These are phyloP conservation scores for Zelleria hepariella DNA, from an alignment of 2,888 invertebrate genomes.

Conservation along the genomic window DNA sequence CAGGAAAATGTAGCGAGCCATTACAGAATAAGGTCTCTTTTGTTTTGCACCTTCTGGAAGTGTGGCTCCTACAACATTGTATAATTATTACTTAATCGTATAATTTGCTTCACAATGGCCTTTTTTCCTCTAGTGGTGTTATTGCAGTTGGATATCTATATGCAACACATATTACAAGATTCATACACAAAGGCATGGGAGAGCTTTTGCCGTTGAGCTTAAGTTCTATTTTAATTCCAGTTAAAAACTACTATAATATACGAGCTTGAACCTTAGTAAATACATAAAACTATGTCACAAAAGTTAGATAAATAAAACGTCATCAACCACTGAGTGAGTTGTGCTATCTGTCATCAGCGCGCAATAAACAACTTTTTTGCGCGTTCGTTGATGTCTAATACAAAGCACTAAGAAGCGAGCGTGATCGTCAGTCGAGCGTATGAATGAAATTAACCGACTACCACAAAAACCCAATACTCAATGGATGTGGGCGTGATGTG, in stretches of 20 bases:
- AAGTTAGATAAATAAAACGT: too few species aligned
- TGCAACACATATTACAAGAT: neutral
- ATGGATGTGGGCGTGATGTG: neutral
- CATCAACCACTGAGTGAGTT: too few species aligned
- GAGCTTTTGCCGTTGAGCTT: too few species aligned
- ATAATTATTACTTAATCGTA: slow-evolving; percentile 53
- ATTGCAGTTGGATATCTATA: neutral
- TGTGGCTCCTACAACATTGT: slow-evolving; percentile 37
- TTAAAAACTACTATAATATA: too few species aligned
- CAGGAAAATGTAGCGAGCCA: slow-evolving; percentile 33
- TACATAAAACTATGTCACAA: too few species aligned
- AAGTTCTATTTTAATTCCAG: neutral
- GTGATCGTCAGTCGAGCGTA: slow-evolving; percentile 18
- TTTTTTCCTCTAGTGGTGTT: neutral
- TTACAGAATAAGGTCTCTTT: slow-evolving; percentile 28
- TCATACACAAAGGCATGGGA: too few species aligned
- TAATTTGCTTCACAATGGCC: neutral
- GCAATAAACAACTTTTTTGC: slow-evolving; percentile 6
- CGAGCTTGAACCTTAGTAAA: too few species aligned
- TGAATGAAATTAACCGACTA: slow-evolving; percentile 28
- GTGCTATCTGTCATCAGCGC: neutral
- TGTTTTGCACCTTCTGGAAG: slow-evolving; percentile 21
- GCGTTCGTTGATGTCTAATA: slow-evolving; percentile 40
- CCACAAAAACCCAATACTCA: slow-evolving; percentile 22
- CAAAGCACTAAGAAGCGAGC: slow-evolving; percentile 25